Percentiles rank a stretch among this genome's conserved stretches.
Evolutionary conservation across 2,797 vertebrate genomes (phyloP).

Genomic region (Cynodonichthys magdalenae): DNA sequence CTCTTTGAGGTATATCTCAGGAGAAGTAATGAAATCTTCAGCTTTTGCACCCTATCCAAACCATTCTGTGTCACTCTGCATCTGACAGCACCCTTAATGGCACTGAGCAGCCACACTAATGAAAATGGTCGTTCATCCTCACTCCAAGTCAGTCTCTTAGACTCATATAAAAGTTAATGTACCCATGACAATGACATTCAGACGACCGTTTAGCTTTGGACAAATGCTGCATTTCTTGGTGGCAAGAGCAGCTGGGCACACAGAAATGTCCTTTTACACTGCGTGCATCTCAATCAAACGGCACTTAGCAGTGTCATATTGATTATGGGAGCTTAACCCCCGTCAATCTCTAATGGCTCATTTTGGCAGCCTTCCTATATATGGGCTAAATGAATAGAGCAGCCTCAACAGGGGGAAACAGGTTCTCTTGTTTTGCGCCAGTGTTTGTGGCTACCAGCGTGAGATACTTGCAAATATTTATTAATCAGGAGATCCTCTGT

Average conservation of each 20-base stretch:
- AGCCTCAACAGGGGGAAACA: conserved; percentile 16
- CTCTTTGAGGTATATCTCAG: conserved; percentile 31
- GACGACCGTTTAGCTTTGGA: conserved; percentile 71
- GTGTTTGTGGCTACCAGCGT: background rate
- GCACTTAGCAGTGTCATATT: conserved; percentile 80
- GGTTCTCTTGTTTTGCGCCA: conserved; percentile 22
- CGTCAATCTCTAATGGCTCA: conserved; percentile 68
- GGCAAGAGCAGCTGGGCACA: conserved; percentile 66
- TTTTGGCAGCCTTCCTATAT: conserved; percentile 64
- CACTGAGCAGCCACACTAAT: conserved; percentile 55
- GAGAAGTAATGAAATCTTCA: conserved; percentile 26
- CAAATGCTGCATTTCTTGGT: conserved; percentile 64
- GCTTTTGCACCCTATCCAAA: conserved; percentile 12
- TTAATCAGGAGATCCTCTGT: background rate
- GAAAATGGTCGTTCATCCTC: conserved; percentile 66
- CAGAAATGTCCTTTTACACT: conserved; percentile 70
- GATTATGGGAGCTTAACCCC: conserved; percentile 78
- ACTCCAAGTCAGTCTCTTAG: conserved; percentile 56
- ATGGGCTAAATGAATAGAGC: conserved; percentile 30
- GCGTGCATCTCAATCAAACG: conserved; percentile 75
- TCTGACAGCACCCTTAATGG: conserved; percentile 60
- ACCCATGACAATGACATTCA: conserved; percentile 75
- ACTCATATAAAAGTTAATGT: conserved; percentile 79
- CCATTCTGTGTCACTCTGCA: conserved; percentile 22
- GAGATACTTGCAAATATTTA: background rate